A percentile compares a stretch with the other conserved stretches of the same genome.
Evolutionary conservation across 1,140 invertebrate genomes (phyloP).

Genomic region (Matsumurasca onukii): DNA sequence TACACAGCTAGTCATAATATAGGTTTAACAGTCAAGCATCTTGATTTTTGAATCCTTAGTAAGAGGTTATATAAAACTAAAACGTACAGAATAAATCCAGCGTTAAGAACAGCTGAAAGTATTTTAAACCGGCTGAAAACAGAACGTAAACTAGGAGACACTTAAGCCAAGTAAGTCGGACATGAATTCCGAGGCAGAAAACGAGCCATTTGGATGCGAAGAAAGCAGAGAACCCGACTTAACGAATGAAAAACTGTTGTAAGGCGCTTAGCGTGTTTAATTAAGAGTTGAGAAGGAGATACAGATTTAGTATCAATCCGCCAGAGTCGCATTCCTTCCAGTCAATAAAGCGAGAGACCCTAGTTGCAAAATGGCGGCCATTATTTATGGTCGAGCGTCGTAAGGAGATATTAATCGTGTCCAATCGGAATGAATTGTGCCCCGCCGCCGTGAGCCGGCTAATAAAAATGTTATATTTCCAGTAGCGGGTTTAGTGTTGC

Average conservation of each 20-base stretch:
- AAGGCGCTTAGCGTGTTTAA: background rate
- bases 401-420: constrained; percentile 33
- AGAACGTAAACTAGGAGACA: no score
- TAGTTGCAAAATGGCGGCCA: constrained; percentile 29
- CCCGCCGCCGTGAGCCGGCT: constrained; percentile 18
- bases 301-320: constrained; percentile 20
- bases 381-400: constrained; percentile 28
- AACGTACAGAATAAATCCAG: no score
- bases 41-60: no score
- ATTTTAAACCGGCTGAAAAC: no score
- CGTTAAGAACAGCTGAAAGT: no score
- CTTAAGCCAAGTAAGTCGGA: no score
- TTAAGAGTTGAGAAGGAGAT: background rate
- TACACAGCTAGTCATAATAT: no score
- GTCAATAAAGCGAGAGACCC: constrained; percentile 5
- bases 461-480: constrained; percentile 33
- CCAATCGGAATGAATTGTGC: constrained; percentile 30
- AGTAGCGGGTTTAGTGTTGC: constrained; percentile 29
- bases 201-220: background rate
- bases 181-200: no score
- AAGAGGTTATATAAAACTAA: no score
- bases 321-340: background rate
- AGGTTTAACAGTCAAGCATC: no score
- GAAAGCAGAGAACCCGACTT: background rate
- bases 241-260: background rate